These are phyloP conservation scores for Acrobasis suavella DNA, from an alignment of 2,888 invertebrate species.

Conservation along the genomic window DNA sequence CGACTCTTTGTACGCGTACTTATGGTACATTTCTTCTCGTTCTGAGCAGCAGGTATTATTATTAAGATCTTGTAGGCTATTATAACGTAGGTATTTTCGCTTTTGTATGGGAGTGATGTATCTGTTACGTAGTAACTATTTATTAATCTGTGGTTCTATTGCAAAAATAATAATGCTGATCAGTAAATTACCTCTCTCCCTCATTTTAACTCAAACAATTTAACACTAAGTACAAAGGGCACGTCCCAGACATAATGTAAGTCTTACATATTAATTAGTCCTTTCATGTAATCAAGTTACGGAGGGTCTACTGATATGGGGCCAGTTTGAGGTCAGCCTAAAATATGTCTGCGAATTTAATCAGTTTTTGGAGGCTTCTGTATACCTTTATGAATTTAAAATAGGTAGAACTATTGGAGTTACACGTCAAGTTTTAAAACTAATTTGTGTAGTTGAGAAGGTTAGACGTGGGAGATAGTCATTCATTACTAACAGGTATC, in stretches of 20 bases:
- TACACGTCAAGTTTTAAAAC: slow-evolving; percentile 7
- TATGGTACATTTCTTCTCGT: too few species aligned
- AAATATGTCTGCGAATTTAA: slow-evolving; percentile 48
- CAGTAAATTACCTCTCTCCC: not conserved
- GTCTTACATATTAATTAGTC: slow-evolving; percentile 6
- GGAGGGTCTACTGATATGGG: slow-evolving; percentile 33
- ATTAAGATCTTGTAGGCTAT: too few species aligned
- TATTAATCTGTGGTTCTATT: too few species aligned
- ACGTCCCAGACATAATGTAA: slow-evolving; percentile 12
- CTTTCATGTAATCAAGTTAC: slow-evolving; percentile 38
- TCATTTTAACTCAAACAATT: not conserved
- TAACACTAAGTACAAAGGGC: not conserved
- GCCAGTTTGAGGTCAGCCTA: slow-evolving; percentile 43
- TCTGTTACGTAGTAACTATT: too few species aligned
- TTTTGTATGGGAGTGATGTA: too few species aligned
- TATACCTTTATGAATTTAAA: slow-evolving; percentile 35
- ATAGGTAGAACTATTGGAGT: not conserved
- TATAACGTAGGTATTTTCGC: too few species aligned
- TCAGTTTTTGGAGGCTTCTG: slow-evolving; percentile 36
- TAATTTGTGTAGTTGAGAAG: slow-evolving; percentile 4
- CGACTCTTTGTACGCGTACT: too few species aligned
- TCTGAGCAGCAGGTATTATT: too few species aligned
- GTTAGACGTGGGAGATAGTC: not conserved
- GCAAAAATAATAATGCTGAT: not conserved
- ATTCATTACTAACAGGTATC: not conserved